Percentiles rank a stretch among this genome's conserved stretches.
Evolutionary conservation across 1,140 invertebrate genomes (phyloP).

Genomic region (Drosophila jambulina): DNA sequence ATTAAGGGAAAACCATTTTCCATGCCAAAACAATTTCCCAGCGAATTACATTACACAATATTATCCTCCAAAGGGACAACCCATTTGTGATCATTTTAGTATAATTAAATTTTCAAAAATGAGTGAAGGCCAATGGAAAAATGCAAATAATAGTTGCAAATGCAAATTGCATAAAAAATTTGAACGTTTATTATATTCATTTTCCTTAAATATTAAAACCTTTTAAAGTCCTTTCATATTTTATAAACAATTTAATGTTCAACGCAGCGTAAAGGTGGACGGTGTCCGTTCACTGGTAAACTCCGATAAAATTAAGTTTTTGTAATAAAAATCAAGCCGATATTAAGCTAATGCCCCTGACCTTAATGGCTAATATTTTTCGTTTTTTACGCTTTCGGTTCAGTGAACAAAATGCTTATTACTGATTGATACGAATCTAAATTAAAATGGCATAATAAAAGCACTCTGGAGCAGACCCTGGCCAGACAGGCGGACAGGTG

Average conservation of each 20-base stretch:
- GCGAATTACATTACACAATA: background rate
- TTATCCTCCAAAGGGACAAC: slow-evolving; percentile 1
- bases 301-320: slow-evolving; percentile 24
- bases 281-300: slow-evolving; percentile 12
- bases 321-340: slow-evolving; percentile 59
- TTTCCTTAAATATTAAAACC: background rate
- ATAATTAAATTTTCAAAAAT: slow-evolving; percentile 6
- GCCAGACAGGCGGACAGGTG: slow-evolving; percentile 49
- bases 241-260: background rate
- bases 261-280: background rate
- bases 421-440: slow-evolving; percentile 80
- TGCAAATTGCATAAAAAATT: background rate
- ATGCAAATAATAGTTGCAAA: background rate
- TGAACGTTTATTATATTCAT: background rate
- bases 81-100: background rate
- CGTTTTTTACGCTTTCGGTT: slow-evolving; percentile 24
- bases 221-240: background rate
- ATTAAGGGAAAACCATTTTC: background rate
- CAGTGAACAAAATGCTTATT: slow-evolving; percentile 70
- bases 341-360: slow-evolving; percentile 71
- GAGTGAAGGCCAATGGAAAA: background rate
- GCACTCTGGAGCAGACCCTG: slow-evolving; percentile 55
- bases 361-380: slow-evolving; percentile 57
- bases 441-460: slow-evolving; percentile 82
- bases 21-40: background rate